Base-by-base conservation (phyloP, 92 coral and sea anemone genomes). In the Epizoanthus scotinus region DNA sequence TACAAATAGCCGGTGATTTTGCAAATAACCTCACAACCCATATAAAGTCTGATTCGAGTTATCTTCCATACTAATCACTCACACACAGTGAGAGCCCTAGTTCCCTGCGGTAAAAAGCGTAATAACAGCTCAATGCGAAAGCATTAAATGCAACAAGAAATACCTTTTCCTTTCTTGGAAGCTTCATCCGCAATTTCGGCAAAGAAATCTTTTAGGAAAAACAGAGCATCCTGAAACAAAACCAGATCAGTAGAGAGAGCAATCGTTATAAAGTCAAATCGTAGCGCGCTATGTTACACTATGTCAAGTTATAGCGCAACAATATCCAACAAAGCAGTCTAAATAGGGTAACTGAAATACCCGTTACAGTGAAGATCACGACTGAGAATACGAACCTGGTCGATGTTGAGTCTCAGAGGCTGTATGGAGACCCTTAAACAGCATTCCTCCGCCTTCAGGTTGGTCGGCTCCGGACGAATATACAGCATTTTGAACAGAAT, bases 401-500 rank as follows among this genome's bases (percentile, higher is more conserved):
- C 99, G 8, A 95, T 90, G 81, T 95, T 95, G 5, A 95, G 96
- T 70, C 99, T 79, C 56, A 95, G 91, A 12, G 99, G 99, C 81
- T 95, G 97, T 6, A 95, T 73, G 38, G 98, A 93, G 8, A 95
- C 94, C 83, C 98, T 83, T 14, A 95, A 85, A 74, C 93, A 91
- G 38, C 96, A 91, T 70, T 95, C 99, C 71, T 91, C 94, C 2
- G 94, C 94, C 55, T 81, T 85, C 5, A 89, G 91, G 12, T 85
- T 83, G 26, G 70, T 70, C 7, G 92, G 92, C 63, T 95, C 99
- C 2, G 99, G 99, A 12, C 99, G 89, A 72, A 95, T 83, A 65
- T 90, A 66, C 74, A 95, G 86, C 96, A 95, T 89, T 73, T 95
- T 95, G 63, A 95, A 77, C 52, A 92, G 70, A 70, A 93, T 79